phyloP scores from a whole-genome alignment of 2,888 invertebrate genomes.

The Zelleria hepariella region DNA sequence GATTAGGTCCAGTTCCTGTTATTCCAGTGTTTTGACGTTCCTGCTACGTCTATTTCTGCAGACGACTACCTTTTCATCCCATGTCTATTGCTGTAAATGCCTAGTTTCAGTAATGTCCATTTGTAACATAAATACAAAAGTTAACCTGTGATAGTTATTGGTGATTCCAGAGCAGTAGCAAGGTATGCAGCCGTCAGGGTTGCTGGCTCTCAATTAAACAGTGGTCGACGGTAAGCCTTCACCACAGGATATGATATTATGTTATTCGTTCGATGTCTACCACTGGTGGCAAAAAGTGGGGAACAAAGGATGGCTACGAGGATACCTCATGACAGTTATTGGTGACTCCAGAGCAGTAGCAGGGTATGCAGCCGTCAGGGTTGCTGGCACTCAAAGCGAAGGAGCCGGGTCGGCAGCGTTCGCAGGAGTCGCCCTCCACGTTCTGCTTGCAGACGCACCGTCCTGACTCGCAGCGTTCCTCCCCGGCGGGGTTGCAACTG shows the following conservation, averaged over 20 bases:
- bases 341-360: constrained; percentile 90
- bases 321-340: constrained; percentile 78
- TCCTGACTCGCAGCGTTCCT: constrained; percentile 45
- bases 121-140: no score
- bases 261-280: no score
- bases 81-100: no score
- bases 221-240: no score
- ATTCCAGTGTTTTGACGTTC: no score
- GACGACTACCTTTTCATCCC: no score
- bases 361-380: constrained; percentile 85
- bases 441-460: constrained; percentile 81
- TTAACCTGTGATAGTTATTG: constrained; percentile 78
- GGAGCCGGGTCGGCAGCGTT: constrained; percentile 82
- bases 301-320: no score
- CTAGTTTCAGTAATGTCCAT: no score
- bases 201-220: constrained; percentile 75
- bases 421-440: constrained; percentile 83
- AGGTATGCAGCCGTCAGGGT: constrained; percentile 84
- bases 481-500: constrained; percentile 54
- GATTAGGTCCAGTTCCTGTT: no score
- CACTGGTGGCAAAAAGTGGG: no score
- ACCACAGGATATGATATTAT: no score
- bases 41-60: no score
- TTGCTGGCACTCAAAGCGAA: constrained; percentile 81
- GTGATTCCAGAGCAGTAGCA: constrained; percentile 93